phyloP scores from a whole-genome alignment of 2,888 invertebrate species.

The Chloroclystis v-ata region DNA sequence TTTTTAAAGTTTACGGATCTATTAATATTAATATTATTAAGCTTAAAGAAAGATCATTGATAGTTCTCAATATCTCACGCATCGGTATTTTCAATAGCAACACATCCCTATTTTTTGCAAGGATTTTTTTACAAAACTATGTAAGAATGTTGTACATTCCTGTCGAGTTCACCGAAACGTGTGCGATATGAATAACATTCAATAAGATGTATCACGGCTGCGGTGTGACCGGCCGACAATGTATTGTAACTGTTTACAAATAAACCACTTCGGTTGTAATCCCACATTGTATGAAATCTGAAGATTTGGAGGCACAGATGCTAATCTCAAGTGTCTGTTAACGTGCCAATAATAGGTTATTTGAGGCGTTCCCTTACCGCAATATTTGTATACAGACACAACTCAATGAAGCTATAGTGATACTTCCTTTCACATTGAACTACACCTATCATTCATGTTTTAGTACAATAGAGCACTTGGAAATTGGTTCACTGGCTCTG shows the following conservation, averaged over 20 bases:
- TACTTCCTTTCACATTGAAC: slow-evolving; percentile 55
- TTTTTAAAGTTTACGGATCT: no score
- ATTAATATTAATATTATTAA: no score
- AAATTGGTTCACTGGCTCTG: slow-evolving; percentile 20
- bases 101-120: slow-evolving; percentile 24
- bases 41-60: no score
- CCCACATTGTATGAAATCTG: slow-evolving; percentile 69
- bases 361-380: slow-evolving; percentile 62
- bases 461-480: slow-evolving; percentile 18
- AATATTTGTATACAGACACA: slow-evolving; percentile 45
- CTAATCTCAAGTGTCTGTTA: slow-evolving; percentile 79
- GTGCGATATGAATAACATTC: slow-evolving; percentile 56
- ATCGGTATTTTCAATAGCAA: slow-evolving; percentile 15
- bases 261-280: slow-evolving; percentile 74
- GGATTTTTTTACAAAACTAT: slow-evolving; percentile 39
- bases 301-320: slow-evolving; percentile 71
- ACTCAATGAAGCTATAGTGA: slow-evolving; percentile 51
- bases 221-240: slow-evolving; percentile 64
- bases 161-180: slow-evolving; percentile 68
- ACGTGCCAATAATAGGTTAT: slow-evolving; percentile 70
- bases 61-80: slow-evolving; percentile 1
- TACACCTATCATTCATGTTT: slow-evolving; percentile 28
- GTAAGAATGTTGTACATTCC: slow-evolving; percentile 43
- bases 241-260: slow-evolving; percentile 74
- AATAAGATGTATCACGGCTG: slow-evolving; percentile 64